Conservation (phyloP, 2,113 vertebrate genomes). For the Melanocharis versteri region DNA sequence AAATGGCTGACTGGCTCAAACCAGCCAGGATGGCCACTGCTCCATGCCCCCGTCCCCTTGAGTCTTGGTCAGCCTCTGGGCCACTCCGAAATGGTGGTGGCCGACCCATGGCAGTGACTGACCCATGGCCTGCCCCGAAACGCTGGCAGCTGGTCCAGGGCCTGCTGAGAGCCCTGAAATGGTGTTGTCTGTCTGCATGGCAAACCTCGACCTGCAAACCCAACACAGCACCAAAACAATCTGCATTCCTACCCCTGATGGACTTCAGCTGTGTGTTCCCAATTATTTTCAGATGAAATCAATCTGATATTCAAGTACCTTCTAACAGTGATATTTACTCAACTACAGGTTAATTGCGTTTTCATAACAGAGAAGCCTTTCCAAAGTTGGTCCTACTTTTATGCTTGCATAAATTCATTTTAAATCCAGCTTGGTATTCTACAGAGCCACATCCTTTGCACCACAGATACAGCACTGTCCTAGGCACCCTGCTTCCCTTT, state of each 20-base stretch:
- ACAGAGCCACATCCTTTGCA: background rate
- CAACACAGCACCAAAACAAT: background rate
- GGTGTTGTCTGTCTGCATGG: rapidly evolving
- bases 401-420: background rate
- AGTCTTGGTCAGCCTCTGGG: background rate
- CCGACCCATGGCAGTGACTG: rapidly evolving
- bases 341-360: background rate
- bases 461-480: background rate
- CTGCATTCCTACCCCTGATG: background rate
- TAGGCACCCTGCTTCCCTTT: background rate
- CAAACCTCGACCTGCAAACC: background rate
- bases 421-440: background rate
- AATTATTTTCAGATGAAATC: background rate
- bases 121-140: background rate
- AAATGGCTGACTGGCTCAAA: background rate
- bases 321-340: background rate
- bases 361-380: background rate
- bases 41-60: no score
- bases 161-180: background rate
- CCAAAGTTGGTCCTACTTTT: background rate
- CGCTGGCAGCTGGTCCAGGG: no score
- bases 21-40: no score
- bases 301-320: background rate
- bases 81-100: background rate
- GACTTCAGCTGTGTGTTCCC: background rate